A percentile compares a stretch with the other conserved stretches of the same genome.
Conservation (phyloP, 2,113 vertebrate genomes). For the Mesembrinibis cayennensis region DNA sequence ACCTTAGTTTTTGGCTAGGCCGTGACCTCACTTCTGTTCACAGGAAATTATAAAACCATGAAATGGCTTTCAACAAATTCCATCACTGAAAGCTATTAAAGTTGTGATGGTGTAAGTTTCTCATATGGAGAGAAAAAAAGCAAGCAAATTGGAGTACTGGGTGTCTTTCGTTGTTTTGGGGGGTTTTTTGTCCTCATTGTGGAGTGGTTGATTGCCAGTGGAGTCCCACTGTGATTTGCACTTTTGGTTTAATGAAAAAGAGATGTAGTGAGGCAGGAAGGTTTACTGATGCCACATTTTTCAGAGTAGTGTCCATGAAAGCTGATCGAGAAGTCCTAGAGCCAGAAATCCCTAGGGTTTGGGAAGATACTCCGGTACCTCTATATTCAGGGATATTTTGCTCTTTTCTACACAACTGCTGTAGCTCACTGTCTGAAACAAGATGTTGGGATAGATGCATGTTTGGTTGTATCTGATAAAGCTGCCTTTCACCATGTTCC, state of each 20-base stretch:
- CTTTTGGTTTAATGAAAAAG: not conserved
- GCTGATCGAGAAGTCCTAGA: not conserved
- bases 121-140: not conserved
- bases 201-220: not conserved
- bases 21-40: not conserved
- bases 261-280: not conserved
- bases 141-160: not conserved
- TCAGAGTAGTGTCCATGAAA: not conserved
- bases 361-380: not conserved
- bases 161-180: not conserved
- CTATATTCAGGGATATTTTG: not conserved
- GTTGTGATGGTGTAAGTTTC: not conserved
- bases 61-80: not conserved
- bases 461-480: not conserved
- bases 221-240: not conserved
- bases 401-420: not conserved
- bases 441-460: not conserved
- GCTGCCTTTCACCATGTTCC: not conserved
- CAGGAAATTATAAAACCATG: not conserved
- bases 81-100: not conserved
- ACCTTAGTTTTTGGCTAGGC: not conserved
- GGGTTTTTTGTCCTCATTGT: too few species aligned
- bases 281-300: not conserved
- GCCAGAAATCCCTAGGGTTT: not conserved
- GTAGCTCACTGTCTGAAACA: not conserved